Base-by-base conservation (phyloP, 2,888 invertebrate species). In the Caenorhabditis virilis region DNA sequence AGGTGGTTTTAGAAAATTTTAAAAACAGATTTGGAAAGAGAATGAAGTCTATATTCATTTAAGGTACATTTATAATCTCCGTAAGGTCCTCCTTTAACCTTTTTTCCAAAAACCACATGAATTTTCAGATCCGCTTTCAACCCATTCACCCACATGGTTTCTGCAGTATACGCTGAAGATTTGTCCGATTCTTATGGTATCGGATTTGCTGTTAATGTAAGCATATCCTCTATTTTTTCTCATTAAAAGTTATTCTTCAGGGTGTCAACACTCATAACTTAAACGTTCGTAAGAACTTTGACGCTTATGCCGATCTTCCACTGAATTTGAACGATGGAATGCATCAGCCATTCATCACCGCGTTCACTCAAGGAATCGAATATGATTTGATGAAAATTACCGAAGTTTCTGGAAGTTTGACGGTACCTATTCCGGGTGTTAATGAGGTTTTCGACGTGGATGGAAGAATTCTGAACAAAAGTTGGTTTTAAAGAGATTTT, bases 171-270 rank as follows among this genome's bases (percentile, higher is more conserved):
- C 58, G 71, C 67, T 22, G 78, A 78, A 47, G 78, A 78, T 76
- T 63, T 78, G 26, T 72, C 74, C 39, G 78, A 78, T 57, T 72
- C 72, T 39, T 78, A 77, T 77, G 77, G 77, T 18, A 65, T 76
- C n/a, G 78, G 78, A 27, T 75, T 69, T 51, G 78, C 76, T 15
- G 74, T 78, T 25, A 77, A 74, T 59, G 78, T 78, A 38, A 60
- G 66, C n/a, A n/a, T n/a, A n/a, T n/a, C n/a, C n/a, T n/a, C n/a
- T n/a, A n/a, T n/a, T n/a, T n/a, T n/a, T n/a, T n/a, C n/a, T n/a
- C n/a, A n/a, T n/a, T n/a, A n/a, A n/a, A n/a, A n/a, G n/a, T n/a
- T n/a, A n/a, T n/a, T n/a, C n/a, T 70, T 33, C 48, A 78, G 77
- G 77, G 71, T 16, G 76, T 77, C 18, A 78, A 78, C 60, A 73